Evolutionary conservation across 2,888 invertebrate genomes (phyloP).

Genomic region (Hyppa rectilinea): DNA sequence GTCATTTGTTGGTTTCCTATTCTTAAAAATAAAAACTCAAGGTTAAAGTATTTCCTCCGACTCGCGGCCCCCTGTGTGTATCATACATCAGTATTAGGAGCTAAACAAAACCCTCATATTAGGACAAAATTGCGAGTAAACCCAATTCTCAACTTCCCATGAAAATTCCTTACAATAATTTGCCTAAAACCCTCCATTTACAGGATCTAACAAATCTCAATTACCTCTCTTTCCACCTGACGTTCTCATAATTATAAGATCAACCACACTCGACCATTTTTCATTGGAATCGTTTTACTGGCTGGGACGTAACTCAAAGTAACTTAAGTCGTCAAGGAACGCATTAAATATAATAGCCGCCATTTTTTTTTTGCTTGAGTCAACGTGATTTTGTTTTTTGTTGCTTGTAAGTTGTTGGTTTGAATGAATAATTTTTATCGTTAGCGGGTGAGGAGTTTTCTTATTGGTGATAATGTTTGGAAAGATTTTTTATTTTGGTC

Average conservation of each 20-base stretch:
- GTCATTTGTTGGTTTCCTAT: too few species aligned
- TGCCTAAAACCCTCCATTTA: slow-evolving; percentile 3
- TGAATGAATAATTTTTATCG: slow-evolving; percentile 22
- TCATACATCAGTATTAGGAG: neutral
- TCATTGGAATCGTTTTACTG: slow-evolving; percentile 35
- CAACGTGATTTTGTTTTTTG: slow-evolving; percentile 25
- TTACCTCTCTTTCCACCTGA: slow-evolving; percentile 35
- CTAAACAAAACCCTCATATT: neutral
- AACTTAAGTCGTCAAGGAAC: slow-evolving; percentile 28
- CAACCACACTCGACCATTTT: slow-evolving; percentile 25
- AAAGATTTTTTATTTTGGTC: neutral
- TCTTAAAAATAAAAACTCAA: too few species aligned
- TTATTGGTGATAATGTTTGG: neutral
- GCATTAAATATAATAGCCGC: slow-evolving; percentile 33
- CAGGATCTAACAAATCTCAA: slow-evolving; percentile 16
- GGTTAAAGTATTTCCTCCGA: neutral
- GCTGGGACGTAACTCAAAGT: slow-evolving; percentile 16
- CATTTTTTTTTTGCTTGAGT: slow-evolving; percentile 24
- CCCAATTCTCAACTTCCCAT: neutral
- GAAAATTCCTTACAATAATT: slow-evolving; percentile 4
- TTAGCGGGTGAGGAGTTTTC: neutral
- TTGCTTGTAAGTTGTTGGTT: neutral
- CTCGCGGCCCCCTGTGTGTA: neutral
- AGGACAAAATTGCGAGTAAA: neutral
- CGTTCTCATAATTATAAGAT: slow-evolving; percentile 31